Base-by-base conservation (phyloP, 2,888 invertebrate species). In the Latrodectus hesperus region DNA sequence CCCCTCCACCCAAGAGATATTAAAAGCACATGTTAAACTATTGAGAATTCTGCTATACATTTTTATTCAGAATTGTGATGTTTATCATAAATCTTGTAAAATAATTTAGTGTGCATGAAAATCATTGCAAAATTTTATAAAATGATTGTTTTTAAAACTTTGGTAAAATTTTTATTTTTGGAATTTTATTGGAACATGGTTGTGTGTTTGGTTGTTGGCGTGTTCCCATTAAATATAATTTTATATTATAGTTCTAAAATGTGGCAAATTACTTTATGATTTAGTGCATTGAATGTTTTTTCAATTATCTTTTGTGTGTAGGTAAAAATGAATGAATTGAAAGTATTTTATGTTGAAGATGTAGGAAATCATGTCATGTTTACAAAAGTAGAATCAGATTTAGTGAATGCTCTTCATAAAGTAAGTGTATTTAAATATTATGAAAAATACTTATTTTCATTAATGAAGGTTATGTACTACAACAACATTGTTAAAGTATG, bases 381-480 rank as follows among this genome's bases (percentile, higher is more conserved):
- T 0, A 95, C 96, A 68, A 93, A 94, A 0, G 96, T 98, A 0
- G 95, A 96, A 90, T 93, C 93, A 2, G 96, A 97, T 90, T 95
- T 97, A 78, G 94, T 93, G 90, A 92, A 93, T 26, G 94, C 95
- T 2, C 94, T 96, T 92, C 93, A 92, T 77, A 94, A 94, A 91
- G 94, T 90, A 85, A 12, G 26, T 68, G 17, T 68, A 26, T 68
- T 14, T 22, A 11, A 16, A 68, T 8, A 8, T n/a, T 65, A 4
- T 4, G 4, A 38, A 64, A 2, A 16, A 8, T 64, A n/a, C 5
- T 76, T 17, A 12, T 26, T 17, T 74, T 9, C 8, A 60, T n/a
- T 68, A 12, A 6, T 64, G 16, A 11, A 64, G 16, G 64, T 64
- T 64, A 17, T 64, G 64, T 12, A 64, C 6, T 9, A n/a, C 4